A percentile compares a stretch with the other conserved stretches of the same genome.
Conservation (phyloP, 2,888 invertebrate species). For the Parnassius mnemosyne region DNA sequence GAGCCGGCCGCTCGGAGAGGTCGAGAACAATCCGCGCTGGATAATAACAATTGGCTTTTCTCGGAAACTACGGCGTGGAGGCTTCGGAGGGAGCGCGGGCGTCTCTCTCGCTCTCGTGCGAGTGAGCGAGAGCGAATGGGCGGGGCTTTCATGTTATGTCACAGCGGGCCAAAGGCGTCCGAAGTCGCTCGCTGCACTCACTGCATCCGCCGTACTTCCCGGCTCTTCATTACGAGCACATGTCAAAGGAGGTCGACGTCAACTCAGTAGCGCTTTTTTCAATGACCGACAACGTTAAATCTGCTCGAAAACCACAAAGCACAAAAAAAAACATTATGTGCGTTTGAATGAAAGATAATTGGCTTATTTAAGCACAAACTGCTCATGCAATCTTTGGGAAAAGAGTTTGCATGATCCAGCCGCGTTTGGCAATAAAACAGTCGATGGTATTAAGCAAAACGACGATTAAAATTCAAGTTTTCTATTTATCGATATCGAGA, state of each 20-base stretch:
- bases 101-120: constrained; percentile 58
- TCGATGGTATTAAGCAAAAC: constrained; percentile 7
- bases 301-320: constrained; percentile 18
- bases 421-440: constrained; percentile 2
- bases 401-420: constrained; percentile 8
- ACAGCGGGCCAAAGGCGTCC: constrained; percentile 58
- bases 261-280: constrained; percentile 23
- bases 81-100: constrained; percentile 63
- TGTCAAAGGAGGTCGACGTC: constrained; percentile 36
- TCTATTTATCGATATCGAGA: constrained; percentile 11
- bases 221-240: constrained; percentile 60
- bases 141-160: constrained; percentile 70
- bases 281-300: constrained; percentile 12
- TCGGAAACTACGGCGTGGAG: constrained; percentile 70
- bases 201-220: constrained; percentile 57
- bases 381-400: constrained; percentile 5
- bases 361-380: constrained; percentile 13
- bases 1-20: constrained; percentile 52
- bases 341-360: constrained; percentile 17
- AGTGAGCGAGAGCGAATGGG: constrained; percentile 67
- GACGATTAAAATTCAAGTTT: constrained; percentile 17
- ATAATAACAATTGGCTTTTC: constrained; percentile 79
- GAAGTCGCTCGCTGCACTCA: constrained; percentile 53
- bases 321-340: constrained; percentile 4
- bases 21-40: constrained; percentile 71